These are phyloP conservation scores for Melanogrammus aeglefinus DNA, from an alignment of 2,797 vertebrate genomes.

Conservation along the genomic window DNA sequence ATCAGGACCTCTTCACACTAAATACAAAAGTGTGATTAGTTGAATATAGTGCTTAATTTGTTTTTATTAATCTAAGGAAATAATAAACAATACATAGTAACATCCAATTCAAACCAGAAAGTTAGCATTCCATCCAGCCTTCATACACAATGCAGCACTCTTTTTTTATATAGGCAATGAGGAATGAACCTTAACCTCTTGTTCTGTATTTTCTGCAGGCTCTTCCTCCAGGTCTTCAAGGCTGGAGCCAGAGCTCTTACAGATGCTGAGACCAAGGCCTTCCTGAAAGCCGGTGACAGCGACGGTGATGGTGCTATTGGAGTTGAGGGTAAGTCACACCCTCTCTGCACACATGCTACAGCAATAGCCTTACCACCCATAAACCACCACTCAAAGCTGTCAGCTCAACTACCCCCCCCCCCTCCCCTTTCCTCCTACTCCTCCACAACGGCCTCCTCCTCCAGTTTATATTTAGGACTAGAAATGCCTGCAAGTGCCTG, in stretches of 20 bases:
- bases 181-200: background rate
- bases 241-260: conserved; percentile 60
- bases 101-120: background rate
- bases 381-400: background rate
- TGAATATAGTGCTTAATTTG: background rate
- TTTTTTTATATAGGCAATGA: background rate
- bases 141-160: background rate
- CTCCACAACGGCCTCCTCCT: background rate
- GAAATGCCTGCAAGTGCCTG: background rate
- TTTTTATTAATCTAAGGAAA: background rate
- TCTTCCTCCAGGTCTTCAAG: conserved; percentile 66
- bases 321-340: conserved; percentile 53
- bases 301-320: conserved; percentile 67
- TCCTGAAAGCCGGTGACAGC: conserved; percentile 62
- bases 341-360: background rate
- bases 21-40: background rate
- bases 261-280: conserved; percentile 61
- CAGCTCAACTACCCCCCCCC: background rate
- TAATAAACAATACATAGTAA: background rate
- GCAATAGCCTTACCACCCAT: background rate
- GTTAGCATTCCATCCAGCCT: background rate
- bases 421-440: background rate
- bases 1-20: background rate
- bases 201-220: conserved; percentile 31
- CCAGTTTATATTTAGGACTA: background rate